Evolutionary conservation across 2,888 invertebrate species (phyloP).

Genomic region (Formica aserva): DNA sequence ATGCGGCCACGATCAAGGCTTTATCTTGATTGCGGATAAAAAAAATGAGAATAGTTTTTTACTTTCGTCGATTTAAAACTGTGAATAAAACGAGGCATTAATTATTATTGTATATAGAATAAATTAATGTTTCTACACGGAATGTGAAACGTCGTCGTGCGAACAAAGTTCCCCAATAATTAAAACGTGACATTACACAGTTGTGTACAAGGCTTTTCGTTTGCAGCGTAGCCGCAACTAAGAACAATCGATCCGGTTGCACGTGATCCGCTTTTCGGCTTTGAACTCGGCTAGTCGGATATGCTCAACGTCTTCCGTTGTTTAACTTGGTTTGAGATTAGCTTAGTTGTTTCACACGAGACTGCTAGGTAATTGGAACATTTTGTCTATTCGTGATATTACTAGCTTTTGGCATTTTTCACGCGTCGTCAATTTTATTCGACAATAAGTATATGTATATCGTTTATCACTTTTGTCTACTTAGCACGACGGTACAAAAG

Average conservation of each 20-base stretch:
- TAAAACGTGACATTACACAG: slow-evolving; percentile 23
- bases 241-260: slow-evolving; percentile 59
- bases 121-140: background rate
- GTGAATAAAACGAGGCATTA: background rate
- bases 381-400: slow-evolving; percentile 75
- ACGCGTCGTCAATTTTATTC: background rate
- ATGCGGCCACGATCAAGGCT: background rate
- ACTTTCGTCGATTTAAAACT: background rate
- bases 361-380: slow-evolving; percentile 72
- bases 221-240: slow-evolving; percentile 34
- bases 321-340: slow-evolving; percentile 56
- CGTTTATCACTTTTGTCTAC: background rate
- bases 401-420: slow-evolving; percentile 62
- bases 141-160: background rate
- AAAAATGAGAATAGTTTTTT: background rate
- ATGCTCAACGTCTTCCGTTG: slow-evolving; percentile 59
- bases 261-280: slow-evolving; percentile 65
- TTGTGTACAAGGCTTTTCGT: slow-evolving; percentile 26
- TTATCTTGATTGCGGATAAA: background rate
- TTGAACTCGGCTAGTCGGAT: slow-evolving; percentile 48
- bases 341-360: slow-evolving; percentile 58
- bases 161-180: slow-evolving; percentile 30
- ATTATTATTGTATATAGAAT: background rate
- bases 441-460: background rate
- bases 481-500: background rate